These are phyloP conservation scores for Caenorhabditis zanzibari DNA, from an alignment of 2,888 invertebrate genomes.

Conservation along the genomic window DNA sequence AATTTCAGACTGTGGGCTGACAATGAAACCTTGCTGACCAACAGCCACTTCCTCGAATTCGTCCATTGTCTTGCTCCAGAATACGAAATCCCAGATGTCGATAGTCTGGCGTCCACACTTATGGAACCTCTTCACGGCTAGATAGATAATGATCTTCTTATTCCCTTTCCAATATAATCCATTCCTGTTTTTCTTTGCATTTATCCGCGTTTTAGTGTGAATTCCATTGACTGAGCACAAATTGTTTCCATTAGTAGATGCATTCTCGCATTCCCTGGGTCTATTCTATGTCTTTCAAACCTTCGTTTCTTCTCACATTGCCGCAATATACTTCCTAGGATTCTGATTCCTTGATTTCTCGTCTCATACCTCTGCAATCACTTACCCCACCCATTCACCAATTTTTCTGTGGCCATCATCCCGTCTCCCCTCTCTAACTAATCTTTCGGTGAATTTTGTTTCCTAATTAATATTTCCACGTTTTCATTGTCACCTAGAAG, in stretches of 20 bases:
- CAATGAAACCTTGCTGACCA: slow-evolving; percentile 56
- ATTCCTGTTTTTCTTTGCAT: slow-evolving; percentile 7
- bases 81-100: slow-evolving; percentile 73
- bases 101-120: slow-evolving; percentile 50
- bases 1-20: slow-evolving; percentile 64
- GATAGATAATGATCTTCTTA: slow-evolving; percentile 12
- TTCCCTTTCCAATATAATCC: not conserved
- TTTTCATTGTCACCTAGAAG: slow-evolving; percentile 38
- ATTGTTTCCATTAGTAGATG: slow-evolving; percentile 57
- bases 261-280: slow-evolving; percentile 60
- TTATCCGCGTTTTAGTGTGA: slow-evolving; percentile 50
- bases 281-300: slow-evolving; percentile 45
- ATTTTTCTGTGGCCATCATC: slow-evolving; percentile 41
- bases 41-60: slow-evolving; percentile 65
- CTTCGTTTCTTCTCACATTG: slow-evolving; percentile 33
- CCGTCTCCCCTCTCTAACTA: slow-evolving; percentile 35
- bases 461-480: not conserved
- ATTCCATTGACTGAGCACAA: slow-evolving; percentile 19
- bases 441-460: slow-evolving; percentile 41
- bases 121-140: slow-evolving; percentile 35
- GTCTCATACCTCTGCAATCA: slow-evolving; percentile 17
- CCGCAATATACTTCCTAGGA: slow-evolving; percentile 43
- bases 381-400: not conserved
- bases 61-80: slow-evolving; percentile 74
- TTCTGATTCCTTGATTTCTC: slow-evolving; percentile 34